phyloP scores from a whole-genome alignment of 2,797 vertebrate species.

The Octomys mimax region DNA sequence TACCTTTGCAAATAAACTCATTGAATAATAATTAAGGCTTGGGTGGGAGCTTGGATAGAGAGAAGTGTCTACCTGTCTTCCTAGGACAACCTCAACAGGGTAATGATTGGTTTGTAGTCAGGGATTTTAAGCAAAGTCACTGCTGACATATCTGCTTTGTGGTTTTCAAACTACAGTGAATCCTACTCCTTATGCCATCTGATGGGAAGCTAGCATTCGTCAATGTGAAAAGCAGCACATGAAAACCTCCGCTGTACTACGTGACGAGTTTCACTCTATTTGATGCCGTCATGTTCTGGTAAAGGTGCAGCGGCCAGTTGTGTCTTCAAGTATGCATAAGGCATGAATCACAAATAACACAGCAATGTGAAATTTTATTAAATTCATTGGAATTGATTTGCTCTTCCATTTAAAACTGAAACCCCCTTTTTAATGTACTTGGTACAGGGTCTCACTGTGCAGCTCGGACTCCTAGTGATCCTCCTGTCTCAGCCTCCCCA shows the following conservation, averaged over 20 bases:
- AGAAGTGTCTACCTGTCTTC: neutral
- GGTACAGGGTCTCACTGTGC: too few species aligned
- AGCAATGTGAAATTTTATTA: neutral
- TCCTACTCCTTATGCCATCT: neutral
- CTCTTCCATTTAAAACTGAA: too few species aligned
- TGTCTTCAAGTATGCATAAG: neutral
- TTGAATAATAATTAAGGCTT: neutral
- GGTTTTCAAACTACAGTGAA: neutral
- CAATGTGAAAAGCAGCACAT: neutral
- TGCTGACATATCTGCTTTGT: neutral
- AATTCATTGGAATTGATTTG: neutral
- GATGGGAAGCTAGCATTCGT: neutral
- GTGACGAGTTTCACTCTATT: neutral
- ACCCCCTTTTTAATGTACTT: neutral
- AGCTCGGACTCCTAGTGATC: too few species aligned
- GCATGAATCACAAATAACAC: neutral
- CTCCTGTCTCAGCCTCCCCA: too few species aligned
- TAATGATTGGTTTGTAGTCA: too few species aligned
- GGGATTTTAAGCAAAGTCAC: neutral
- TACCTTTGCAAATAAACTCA: neutral
- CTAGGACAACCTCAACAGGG: too few species aligned
- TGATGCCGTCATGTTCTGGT: neutral
- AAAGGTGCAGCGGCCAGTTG: too few species aligned
- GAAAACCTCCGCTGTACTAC: accelerated
- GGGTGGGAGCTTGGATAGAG: neutral